phyloP scores from a whole-genome alignment of 2,888 invertebrate genomes.

The Coecobrya sp. region DNA sequence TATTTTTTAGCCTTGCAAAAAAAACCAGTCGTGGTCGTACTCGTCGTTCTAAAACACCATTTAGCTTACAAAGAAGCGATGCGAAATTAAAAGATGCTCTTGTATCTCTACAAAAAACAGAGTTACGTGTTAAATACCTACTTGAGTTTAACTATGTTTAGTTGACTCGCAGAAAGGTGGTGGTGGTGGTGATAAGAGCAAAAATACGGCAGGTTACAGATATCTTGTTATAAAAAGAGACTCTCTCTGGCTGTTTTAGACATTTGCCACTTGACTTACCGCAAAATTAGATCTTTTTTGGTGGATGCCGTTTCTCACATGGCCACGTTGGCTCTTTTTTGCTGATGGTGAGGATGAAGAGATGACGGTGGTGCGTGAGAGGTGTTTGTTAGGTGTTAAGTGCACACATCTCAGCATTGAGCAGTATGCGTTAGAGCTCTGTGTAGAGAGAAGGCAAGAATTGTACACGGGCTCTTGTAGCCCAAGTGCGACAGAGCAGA shows the following conservation, averaged over 20 bases:
- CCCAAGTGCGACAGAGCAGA: no score
- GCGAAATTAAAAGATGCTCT: constrained; percentile 5
- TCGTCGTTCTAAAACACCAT: no score
- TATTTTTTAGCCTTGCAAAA: neutral
- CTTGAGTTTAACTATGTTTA: neutral
- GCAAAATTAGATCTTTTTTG: neutral
- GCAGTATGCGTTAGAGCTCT: no score
- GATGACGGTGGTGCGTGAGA: neutral
- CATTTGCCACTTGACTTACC: neutral
- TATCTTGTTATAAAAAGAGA: no score
- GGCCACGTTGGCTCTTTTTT: constrained; percentile 52
- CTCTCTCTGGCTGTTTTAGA: neutral
- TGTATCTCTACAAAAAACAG: neutral
- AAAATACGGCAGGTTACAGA: no score
- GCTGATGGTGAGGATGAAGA: neutral
- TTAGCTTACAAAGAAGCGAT: no score
- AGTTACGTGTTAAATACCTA: neutral
- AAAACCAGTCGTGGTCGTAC: neutral
- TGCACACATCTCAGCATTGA: no score
- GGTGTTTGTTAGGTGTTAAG: constrained; percentile 32
- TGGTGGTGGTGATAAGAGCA: no score
- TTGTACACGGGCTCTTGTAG: no score
- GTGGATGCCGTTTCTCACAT: neutral
- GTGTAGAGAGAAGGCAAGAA: no score
- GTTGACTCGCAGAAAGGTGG: no score